A percentile compares a stretch with the other conserved stretches of the same genome.
Evolutionary conservation across 30 jellyfish, hydroid and myxozoan species (phyloP).

Genomic region (Calvadosia cruxmelitensis): DNA sequence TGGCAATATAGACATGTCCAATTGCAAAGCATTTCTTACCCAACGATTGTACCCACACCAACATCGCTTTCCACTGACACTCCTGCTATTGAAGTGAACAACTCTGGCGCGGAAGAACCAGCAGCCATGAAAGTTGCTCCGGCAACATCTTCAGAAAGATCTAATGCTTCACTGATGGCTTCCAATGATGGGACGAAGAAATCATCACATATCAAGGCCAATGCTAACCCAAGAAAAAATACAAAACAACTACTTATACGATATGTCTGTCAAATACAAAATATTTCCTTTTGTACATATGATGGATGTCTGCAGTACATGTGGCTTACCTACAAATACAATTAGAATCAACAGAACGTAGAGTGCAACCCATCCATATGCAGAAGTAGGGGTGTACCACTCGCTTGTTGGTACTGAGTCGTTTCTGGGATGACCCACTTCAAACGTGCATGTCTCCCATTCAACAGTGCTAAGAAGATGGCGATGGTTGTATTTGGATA

Average conservation of each 20-base stretch:
- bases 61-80: conserved; percentile 93
- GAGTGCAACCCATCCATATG: conserved; percentile 66
- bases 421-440: conserved; percentile 73
- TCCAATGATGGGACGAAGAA: conserved; percentile 92
- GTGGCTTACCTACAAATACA: conserved; percentile 80
- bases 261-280: too few relatives aligned
- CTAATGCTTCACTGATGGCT: conserved; percentile 75
- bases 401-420: conserved; percentile 31
- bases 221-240: conserved; percentile 16
- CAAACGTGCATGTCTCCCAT: conserved; percentile 83
- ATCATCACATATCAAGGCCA: conserved; percentile 89
- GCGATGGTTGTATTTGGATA: too few relatives aligned
- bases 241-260: too few relatives aligned
- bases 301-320: not conserved
- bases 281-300: too few relatives aligned
- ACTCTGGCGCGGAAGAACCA: conserved; percentile 93
- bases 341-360: conserved; percentile 46
- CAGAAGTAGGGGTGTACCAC: conserved; percentile 64
- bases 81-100: conserved; percentile 88
- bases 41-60: conserved; percentile 94
- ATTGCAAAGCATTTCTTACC: too few relatives aligned
- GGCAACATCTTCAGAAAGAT: conserved; percentile 87
- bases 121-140: conserved; percentile 98
- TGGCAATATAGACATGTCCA: too few relatives aligned
- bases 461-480: conserved; percentile 70